Percentiles rank a stretch among this genome's conserved stretches.
phyloP scores from a whole-genome alignment of 2,888 invertebrate species.

The Dryococelus australis region DNA sequence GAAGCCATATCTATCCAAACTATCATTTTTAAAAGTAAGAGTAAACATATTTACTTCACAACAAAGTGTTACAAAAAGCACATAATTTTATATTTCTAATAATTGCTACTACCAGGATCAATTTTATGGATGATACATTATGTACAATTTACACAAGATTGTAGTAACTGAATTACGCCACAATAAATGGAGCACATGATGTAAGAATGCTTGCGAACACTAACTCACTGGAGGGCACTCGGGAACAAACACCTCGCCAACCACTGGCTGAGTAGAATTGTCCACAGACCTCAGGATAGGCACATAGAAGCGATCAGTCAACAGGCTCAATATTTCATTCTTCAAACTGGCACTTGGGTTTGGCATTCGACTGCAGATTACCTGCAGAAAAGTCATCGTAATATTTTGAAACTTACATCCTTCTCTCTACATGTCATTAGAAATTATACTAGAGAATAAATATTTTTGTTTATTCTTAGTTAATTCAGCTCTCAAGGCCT shows the following conservation, averaged over 20 bases:
- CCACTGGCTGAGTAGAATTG: constrained; percentile 74
- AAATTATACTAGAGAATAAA: neutral
- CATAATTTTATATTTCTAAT: too few relatives aligned
- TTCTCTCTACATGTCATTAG: neutral
- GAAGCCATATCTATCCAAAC: too few relatives aligned
- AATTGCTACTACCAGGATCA: too few relatives aligned
- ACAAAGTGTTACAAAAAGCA: too few relatives aligned
- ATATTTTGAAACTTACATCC: too few relatives aligned
- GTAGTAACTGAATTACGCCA: neutral
- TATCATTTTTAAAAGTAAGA: too few relatives aligned
- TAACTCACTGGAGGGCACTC: constrained; percentile 69
- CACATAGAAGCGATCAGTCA: constrained; percentile 84
- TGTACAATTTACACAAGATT: too few relatives aligned
- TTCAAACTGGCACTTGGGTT: constrained; percentile 58
- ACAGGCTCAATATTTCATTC: constrained; percentile 65
- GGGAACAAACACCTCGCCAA: constrained; percentile 83
- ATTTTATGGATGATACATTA: too few relatives aligned
- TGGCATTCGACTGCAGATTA: constrained; percentile 74
- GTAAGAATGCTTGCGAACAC: too few relatives aligned
- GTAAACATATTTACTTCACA: too few relatives aligned
- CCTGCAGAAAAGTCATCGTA: constrained; percentile 61
- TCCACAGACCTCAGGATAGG: constrained; percentile 85
- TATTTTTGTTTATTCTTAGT: too few relatives aligned
- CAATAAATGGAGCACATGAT: constrained; percentile 31
- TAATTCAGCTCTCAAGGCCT: too few relatives aligned